phyloP scores from a whole-genome alignment of 23 tunicate genomes.

The Phallusia fumigata region DNA sequence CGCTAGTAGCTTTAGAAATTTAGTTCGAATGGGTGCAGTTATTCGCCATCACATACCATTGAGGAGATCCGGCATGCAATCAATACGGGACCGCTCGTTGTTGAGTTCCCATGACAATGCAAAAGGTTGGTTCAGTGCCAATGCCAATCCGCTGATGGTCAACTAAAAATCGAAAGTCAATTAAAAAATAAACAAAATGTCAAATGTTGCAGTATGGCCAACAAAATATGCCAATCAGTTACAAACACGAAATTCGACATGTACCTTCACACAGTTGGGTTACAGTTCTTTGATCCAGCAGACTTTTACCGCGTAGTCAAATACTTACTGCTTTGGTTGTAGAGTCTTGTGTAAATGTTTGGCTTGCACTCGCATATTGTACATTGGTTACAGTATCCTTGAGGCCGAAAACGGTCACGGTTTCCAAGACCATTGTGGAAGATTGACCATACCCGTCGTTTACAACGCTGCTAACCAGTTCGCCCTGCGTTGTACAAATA shows the following conservation, averaged over 20 bases:
- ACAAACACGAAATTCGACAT: no score
- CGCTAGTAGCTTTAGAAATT: no score
- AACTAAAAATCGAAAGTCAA: slow-evolving; percentile 20
- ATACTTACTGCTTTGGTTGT: slow-evolving; percentile 42
- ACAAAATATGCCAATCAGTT: background rate
- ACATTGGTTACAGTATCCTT: slow-evolving; percentile 51
- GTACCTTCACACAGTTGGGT: no score
- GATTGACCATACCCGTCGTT: slow-evolving; percentile 26
- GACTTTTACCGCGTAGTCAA: no score
- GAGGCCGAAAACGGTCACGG: slow-evolving; percentile 39
- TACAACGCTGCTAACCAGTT: slow-evolving; percentile 30
- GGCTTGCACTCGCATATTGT: background rate
- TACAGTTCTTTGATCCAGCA: no score
- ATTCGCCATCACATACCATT: slow-evolving; percentile 19
- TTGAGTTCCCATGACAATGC: slow-evolving; percentile 59
- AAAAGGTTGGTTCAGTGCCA: slow-evolving; percentile 43
- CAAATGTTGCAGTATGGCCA: background rate
- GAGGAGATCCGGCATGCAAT: slow-evolving; percentile 74
- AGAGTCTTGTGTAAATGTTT: slow-evolving; percentile 29
- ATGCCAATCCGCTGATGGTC: slow-evolving; percentile 10
- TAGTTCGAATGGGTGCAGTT: no score
- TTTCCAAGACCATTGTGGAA: slow-evolving; percentile 7
- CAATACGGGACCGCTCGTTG: slow-evolving; percentile 66
- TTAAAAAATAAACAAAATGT: background rate
- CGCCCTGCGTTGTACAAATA: slow-evolving; percentile 10